Evolutionary conservation across 2,113 vertebrate genomes (phyloP).

Genomic region (Amphiprion percula): DNA sequence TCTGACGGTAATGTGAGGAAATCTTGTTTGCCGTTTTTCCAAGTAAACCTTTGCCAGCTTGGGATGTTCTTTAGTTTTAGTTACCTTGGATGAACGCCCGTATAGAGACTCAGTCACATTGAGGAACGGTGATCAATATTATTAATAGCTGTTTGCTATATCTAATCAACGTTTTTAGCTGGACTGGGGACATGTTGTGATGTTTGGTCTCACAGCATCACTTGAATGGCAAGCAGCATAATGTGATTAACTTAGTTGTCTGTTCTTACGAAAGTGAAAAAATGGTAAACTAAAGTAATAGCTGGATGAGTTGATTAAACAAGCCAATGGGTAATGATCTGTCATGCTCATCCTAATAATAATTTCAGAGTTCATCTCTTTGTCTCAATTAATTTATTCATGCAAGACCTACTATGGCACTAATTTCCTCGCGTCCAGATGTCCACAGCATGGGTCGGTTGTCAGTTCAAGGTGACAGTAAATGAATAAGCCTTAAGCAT

Average conservation of each 20-base stretch:
- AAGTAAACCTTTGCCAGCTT: constrained; percentile 52
- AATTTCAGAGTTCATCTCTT: too few species aligned
- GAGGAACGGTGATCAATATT: background rate
- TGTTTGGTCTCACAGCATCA: constrained; percentile 12
- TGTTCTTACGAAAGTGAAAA: background rate
- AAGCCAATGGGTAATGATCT: too few species aligned
- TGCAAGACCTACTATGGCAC: background rate
- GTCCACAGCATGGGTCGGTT: background rate
- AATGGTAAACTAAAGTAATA: too few species aligned
- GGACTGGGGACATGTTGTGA: constrained; percentile 1
- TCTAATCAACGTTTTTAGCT: background rate
- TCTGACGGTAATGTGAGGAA: constrained; percentile 9
- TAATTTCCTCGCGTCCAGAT: background rate
- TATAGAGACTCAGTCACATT: background rate
- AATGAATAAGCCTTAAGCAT: background rate
- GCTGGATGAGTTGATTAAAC: too few species aligned
- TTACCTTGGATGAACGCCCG: background rate
- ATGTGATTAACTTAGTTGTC: background rate
- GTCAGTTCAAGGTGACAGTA: constrained; percentile 5
- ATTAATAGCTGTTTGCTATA: background rate
- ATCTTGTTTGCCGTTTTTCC: constrained; percentile 7
- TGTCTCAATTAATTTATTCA: background rate
- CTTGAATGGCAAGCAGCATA: background rate
- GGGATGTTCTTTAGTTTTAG: constrained; percentile 3
- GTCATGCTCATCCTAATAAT: too few species aligned